Evolutionary conservation across 2,888 invertebrate genomes (phyloP).

Genomic region (Cephus pulcher): DNA sequence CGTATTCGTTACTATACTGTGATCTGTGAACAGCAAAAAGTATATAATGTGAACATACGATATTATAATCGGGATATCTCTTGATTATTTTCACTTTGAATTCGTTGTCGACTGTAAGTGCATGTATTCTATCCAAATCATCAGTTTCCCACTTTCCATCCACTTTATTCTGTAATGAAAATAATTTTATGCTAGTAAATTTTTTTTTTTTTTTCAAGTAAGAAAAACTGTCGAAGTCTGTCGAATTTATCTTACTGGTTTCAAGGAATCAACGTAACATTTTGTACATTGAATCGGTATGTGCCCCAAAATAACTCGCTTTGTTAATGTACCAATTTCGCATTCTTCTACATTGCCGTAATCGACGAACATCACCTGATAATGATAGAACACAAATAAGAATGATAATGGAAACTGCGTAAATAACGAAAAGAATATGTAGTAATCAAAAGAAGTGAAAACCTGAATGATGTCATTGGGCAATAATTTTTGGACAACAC

Average conservation of each 20-base stretch:
- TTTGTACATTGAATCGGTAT: conserved; percentile 76
- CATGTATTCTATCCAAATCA: conserved; percentile 75
- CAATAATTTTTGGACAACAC: conserved; percentile 69
- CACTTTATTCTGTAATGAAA: conserved; percentile 23
- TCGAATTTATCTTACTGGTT: conserved; percentile 61
- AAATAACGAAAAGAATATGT: conserved; percentile 3
- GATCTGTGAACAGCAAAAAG: background rate
- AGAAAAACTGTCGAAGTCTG: conserved; percentile 5
- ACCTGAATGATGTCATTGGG: conserved; percentile 67
- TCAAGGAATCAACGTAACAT: conserved; percentile 71
- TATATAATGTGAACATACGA: conserved; percentile 43
- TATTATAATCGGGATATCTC: conserved; percentile 29
- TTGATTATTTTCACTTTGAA: conserved; percentile 69
- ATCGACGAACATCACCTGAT: conserved; percentile 78
- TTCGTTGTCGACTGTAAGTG: conserved; percentile 70
- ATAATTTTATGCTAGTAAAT: background rate
- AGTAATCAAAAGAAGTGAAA: conserved; percentile 13
- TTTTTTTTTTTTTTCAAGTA: background rate
- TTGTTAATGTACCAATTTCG: conserved; percentile 70
- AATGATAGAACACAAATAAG: conserved; percentile 11
- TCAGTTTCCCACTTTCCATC: conserved; percentile 67
- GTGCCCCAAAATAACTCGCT: conserved; percentile 73
- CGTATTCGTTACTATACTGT: background rate
- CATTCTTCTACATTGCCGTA: conserved; percentile 84
- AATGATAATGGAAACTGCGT: background rate